Conservation (phyloP, 2,888 invertebrate species). For the Heliconius charithonia region DNA sequence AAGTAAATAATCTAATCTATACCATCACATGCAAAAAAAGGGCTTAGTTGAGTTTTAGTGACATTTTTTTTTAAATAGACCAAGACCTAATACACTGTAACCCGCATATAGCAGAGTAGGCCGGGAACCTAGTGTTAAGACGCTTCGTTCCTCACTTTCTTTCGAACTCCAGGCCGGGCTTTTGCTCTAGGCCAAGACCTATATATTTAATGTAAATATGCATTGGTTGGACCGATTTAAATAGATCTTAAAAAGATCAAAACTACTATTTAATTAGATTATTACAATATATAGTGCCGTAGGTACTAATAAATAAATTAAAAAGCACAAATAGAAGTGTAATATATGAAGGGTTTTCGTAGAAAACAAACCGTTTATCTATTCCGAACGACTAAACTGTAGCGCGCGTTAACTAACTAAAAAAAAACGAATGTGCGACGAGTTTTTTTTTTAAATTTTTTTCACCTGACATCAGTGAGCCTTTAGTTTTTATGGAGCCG, state of each 20-base stretch:
- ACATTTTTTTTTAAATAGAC: too few species aligned
- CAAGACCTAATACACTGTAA: too few species aligned
- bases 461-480: slow-evolving; percentile 77
- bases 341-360: slow-evolving; percentile 70
- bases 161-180: too few species aligned
- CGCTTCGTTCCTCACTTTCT: too few species aligned
- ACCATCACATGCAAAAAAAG: background rate
- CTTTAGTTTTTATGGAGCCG: slow-evolving; percentile 70
- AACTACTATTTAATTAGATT: background rate
- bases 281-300: background rate
- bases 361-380: slow-evolving; percentile 70
- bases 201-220: too few species aligned
- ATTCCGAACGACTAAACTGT: slow-evolving; percentile 69
- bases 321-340: slow-evolving; percentile 46
- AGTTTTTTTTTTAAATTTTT: slow-evolving; percentile 71
- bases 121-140: too few species aligned
- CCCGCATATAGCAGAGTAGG: too few species aligned
- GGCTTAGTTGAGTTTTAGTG: too few species aligned
- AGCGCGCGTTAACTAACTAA: slow-evolving; percentile 68
- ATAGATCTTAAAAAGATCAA: background rate
- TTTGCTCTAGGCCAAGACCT: too few species aligned
- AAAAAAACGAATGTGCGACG: slow-evolving; percentile 74
- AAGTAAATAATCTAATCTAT: background rate
- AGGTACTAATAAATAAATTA: slow-evolving; percentile 3
- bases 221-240: background rate